Conservation (phyloP, 1,140 invertebrate genomes). For the Pemphigus obesinymphae region DNA sequence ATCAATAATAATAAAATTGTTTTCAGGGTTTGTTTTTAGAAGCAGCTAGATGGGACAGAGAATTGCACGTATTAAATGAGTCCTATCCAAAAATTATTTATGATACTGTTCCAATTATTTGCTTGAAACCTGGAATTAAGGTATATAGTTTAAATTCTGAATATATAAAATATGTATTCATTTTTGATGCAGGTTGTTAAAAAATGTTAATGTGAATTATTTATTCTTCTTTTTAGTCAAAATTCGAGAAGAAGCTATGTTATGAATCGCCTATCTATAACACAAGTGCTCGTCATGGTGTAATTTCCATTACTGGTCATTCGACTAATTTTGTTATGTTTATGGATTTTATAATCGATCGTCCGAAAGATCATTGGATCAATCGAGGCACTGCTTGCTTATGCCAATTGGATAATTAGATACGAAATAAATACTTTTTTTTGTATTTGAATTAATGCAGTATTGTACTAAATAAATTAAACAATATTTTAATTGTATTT, state of each 20-base stretch:
- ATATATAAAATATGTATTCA: too few species aligned
- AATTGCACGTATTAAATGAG: constrained; percentile 61
- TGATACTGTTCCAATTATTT: constrained; percentile 71
- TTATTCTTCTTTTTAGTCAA: constrained; percentile 35
- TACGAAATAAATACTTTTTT: too few species aligned
- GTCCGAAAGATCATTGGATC: constrained; percentile 76
- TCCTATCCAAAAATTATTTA: constrained; percentile 72
- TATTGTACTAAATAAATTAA: too few species aligned
- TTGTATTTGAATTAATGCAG: too few species aligned
- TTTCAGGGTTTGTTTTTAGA: constrained; percentile 79
- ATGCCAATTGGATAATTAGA: constrained; percentile 66
- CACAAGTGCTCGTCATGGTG: constrained; percentile 75
- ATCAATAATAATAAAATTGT: too few species aligned
- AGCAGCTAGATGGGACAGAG: constrained; percentile 79
- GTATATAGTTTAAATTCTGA: constrained; percentile 40
- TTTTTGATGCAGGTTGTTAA: too few species aligned
- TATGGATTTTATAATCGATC: constrained; percentile 64
- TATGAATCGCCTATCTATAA: constrained; percentile 77
- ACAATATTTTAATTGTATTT: too few species aligned
- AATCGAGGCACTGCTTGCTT: constrained; percentile 79
- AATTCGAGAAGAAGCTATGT: constrained; percentile 33
- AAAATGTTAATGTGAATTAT: too few species aligned
- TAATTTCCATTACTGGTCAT: constrained; percentile 83
- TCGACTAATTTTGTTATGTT: constrained; percentile 88
- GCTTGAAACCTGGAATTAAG: constrained; percentile 65